Conservation (phyloP, 2,113 vertebrate species). For the Pelvicachromis taeniatus region DNA sequence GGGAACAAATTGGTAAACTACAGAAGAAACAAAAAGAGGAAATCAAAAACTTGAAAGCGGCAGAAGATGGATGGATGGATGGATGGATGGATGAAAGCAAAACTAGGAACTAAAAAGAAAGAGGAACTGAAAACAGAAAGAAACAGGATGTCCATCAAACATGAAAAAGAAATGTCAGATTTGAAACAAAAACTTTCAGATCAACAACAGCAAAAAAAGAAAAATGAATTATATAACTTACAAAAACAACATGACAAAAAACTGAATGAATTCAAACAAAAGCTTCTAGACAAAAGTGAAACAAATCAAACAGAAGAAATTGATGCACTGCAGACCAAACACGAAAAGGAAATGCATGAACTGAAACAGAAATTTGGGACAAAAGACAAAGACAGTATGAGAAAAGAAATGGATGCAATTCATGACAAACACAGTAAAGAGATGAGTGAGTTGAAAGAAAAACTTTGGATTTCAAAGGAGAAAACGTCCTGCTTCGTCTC, state of each 20-base stretch:
- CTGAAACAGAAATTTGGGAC: background rate
- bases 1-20: background rate
- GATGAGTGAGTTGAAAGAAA: background rate
- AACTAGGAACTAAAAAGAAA: rapidly evolving
- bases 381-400: background rate
- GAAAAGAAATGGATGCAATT: background rate
- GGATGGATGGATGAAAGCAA: too few relatives aligned
- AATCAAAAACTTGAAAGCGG: background rate
- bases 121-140: background rate
- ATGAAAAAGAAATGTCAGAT: background rate
- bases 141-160: background rate
- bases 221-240: background rate
- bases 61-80: too few relatives aligned
- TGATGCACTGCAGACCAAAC: background rate
- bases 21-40: background rate
- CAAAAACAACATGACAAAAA: background rate
- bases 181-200: background rate
- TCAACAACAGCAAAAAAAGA: background rate
- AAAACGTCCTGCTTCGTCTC: background rate
- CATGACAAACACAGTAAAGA: background rate
- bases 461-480: background rate
- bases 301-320: background rate
- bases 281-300: background rate
- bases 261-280: background rate
- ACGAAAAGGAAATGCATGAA: background rate